These are phyloP conservation scores for Cosmia trapezina DNA, from an alignment of 2,888 invertebrate species.

Conservation along the genomic window DNA sequence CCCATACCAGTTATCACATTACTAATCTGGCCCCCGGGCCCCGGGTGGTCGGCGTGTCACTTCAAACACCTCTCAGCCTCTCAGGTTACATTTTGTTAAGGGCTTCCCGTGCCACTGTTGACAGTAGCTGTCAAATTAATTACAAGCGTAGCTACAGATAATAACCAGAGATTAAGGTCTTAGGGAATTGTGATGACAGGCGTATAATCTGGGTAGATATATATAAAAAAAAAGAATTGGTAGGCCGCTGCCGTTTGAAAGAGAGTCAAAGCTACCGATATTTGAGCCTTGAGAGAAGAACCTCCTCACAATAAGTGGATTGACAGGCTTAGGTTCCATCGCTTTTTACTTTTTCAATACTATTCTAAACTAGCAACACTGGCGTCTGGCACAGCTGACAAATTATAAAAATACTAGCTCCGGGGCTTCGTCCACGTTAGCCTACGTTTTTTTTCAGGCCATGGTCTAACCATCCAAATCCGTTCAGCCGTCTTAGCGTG, in stretches of 20 bases:
- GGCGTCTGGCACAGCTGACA: too few species aligned
- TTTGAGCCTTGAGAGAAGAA: too few species aligned
- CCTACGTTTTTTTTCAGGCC: too few species aligned
- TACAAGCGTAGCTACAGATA: slow-evolving; percentile 7
- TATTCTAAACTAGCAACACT: too few species aligned
- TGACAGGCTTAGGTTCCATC: too few species aligned
- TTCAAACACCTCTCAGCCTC: slow-evolving; percentile 38
- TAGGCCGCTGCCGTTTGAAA: background rate
- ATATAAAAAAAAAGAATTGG: background rate
- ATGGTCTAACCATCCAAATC: too few species aligned
- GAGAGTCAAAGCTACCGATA: background rate
- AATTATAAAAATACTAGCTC: too few species aligned
- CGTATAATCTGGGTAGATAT: slow-evolving; percentile 12
- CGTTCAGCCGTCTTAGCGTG: too few species aligned
- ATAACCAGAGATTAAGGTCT: slow-evolving; percentile 41
- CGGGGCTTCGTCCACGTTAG: too few species aligned
- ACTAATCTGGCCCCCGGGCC: slow-evolving; percentile 41
- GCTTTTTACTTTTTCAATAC: too few species aligned
- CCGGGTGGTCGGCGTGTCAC: slow-evolving; percentile 51
- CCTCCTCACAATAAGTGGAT: too few species aligned
- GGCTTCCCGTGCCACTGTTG: slow-evolving; percentile 52
- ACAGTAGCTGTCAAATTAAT: slow-evolving; percentile 54
- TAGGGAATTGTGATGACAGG: slow-evolving; percentile 35
- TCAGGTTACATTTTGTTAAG: slow-evolving; percentile 46
- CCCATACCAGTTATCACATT: slow-evolving; percentile 42